These are phyloP conservation scores for Trimorus sp. DNA, from an alignment of 2,888 invertebrate species.

Conservation along the genomic window DNA sequence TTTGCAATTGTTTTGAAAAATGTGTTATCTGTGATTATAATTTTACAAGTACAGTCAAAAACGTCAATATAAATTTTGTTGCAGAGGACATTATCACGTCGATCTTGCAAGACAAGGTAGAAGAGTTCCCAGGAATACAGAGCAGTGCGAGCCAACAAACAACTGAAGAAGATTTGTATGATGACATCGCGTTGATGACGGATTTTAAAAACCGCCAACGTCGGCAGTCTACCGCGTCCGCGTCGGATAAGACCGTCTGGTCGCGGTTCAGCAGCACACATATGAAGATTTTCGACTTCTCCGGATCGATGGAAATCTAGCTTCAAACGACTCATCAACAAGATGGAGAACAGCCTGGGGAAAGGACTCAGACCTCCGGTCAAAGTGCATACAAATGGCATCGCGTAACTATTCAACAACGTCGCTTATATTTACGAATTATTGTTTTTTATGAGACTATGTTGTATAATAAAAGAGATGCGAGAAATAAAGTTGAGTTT, in stretches of 20 bases:
- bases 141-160: no score
- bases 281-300: constrained; percentile 51
- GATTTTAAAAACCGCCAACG: no score
- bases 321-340: constrained; percentile 76
- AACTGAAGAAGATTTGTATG: no score
- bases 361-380: constrained; percentile 60
- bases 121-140: no score
- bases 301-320: constrained; percentile 60
- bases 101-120: no score
- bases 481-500: no score
- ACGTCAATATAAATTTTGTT: no score
- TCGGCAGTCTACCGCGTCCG: constrained; percentile 50
- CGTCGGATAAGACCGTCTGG: constrained; percentile 72
- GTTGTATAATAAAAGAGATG: constrained; percentile 12
- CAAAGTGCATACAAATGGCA: constrained; percentile 28
- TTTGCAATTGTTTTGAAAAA: no score
- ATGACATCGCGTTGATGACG: no score
- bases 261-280: constrained; percentile 72
- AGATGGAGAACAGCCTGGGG: constrained; percentile 75
- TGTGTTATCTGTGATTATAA: no score
- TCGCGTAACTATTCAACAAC: background rate
- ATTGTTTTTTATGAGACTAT: constrained; percentile 33
- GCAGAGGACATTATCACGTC: no score
- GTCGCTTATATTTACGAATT: background rate
- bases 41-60: no score